A percentile compares a stretch with the other conserved stretches of the same genome.
Evolutionary conservation across 2,888 invertebrate genomes (phyloP).

Genomic region (Mythimna pallens): DNA sequence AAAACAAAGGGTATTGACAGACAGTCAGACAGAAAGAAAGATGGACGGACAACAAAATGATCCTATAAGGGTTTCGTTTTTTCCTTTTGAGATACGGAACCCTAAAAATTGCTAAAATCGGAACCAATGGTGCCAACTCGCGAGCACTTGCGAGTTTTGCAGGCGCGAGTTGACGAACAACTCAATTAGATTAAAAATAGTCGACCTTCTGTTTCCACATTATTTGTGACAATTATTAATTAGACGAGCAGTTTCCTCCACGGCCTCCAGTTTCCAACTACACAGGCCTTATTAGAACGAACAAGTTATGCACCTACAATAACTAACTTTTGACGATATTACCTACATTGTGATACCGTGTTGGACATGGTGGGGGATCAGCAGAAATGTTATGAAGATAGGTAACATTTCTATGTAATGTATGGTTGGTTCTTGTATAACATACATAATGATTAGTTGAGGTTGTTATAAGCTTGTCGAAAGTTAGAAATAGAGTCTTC

Average conservation of each 20-base stretch:
- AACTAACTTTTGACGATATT: conserved; percentile 61
- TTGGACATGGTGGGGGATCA: conserved; percentile 43
- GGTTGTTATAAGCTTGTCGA: neutral
- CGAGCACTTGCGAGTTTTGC: no score
- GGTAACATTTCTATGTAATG: conserved; percentile 12
- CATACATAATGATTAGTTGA: neutral
- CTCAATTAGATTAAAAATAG: no score
- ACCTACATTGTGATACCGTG: conserved; percentile 51
- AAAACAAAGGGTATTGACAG: no score
- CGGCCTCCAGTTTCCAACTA: conserved; percentile 55
- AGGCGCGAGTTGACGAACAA: no score
- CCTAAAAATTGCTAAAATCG: no score
- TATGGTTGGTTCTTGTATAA: conserved; percentile 36
- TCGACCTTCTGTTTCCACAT: conserved; percentile 11
- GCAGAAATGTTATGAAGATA: conserved; percentile 17
- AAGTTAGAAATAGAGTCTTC: neutral
- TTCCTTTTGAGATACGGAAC: no score
- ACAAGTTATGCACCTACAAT: conserved; percentile 57
- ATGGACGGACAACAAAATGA: no score
- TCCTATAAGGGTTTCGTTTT: no score
- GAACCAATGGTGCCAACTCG: no score
- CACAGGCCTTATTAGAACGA: conserved; percentile 56
- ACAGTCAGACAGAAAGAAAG: no score
- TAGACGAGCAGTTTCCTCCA: conserved; percentile 42
- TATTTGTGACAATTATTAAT: conserved; percentile 49